Evolutionary conservation across 2,888 invertebrate species (phyloP).

Genomic region (Rotaria macrura): DNA sequence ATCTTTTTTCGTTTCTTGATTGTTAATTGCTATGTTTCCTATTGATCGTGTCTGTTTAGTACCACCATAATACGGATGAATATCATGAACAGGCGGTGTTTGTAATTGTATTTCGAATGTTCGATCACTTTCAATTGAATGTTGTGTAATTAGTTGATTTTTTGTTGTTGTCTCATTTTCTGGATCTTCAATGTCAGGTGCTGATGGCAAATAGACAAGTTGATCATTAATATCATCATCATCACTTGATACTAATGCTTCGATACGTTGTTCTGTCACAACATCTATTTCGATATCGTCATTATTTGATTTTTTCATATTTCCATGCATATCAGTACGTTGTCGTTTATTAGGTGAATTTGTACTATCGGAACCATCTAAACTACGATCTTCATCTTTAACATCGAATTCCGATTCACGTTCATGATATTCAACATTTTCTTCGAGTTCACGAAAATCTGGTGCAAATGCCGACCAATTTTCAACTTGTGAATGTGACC

Average conservation of each 20-base stretch:
- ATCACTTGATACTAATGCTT: slow-evolving; percentile 32
- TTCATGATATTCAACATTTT: slow-evolving; percentile 97
- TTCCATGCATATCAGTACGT: background rate
- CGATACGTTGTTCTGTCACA: slow-evolving; percentile 27
- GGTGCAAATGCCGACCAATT: slow-evolving; percentile 99
- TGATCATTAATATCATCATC: slow-evolving; percentile 33
- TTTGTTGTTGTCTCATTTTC: background rate
- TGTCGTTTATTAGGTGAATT: background rate
- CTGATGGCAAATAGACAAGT: slow-evolving; percentile 30
- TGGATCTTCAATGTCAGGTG: slow-evolving; percentile 31
- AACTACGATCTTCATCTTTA: slow-evolving; percentile 70
- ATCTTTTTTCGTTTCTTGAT: background rate
- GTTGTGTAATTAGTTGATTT: background rate
- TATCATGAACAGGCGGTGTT: background rate
- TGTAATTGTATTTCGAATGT: background rate
- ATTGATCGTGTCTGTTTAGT: background rate
- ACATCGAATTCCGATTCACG: slow-evolving; percentile 95
- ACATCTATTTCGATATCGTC: slow-evolving; percentile 32
- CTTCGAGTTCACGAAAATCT: slow-evolving; percentile 96
- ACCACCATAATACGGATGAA: slow-evolving; percentile 8
- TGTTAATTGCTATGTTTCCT: background rate
- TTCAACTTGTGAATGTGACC: slow-evolving; percentile 98
- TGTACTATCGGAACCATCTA: background rate
- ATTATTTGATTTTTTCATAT: background rate
- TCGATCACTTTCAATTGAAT: background rate